Evolutionary conservation across 2,113 vertebrate species (phyloP).

Genomic region (Neotoma lepida): DNA sequence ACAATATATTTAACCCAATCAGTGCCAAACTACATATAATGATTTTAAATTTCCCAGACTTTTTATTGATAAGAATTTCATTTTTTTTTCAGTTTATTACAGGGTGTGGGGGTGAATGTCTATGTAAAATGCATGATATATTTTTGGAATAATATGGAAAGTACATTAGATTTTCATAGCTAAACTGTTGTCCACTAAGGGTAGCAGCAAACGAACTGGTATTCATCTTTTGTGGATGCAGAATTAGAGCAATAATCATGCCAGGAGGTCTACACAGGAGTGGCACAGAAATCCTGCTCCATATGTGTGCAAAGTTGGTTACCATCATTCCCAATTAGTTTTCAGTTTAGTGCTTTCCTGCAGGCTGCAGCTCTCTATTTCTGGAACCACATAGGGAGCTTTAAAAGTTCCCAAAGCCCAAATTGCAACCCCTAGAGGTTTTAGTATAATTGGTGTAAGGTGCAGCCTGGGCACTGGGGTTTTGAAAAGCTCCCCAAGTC

Average conservation of each 20-base stretch:
- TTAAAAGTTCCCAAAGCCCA: slow-evolving; percentile 55
- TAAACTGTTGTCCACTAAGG: background rate
- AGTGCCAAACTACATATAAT: background rate
- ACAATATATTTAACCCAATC: background rate
- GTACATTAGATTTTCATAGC: background rate
- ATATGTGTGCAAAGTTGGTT: background rate
- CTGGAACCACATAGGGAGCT: slow-evolving; percentile 21
- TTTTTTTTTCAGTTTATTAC: background rate
- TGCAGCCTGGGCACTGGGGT: slow-evolving; percentile 35
- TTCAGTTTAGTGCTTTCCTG: background rate
- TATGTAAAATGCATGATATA: background rate
- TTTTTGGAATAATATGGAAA: slow-evolving; percentile 42
- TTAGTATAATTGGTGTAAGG: slow-evolving; percentile 58
- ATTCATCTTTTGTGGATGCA: background rate
- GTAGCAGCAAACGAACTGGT: background rate
- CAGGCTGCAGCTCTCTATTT: background rate
- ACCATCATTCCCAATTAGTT: background rate
- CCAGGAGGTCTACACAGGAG: background rate
- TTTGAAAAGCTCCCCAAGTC: slow-evolving; percentile 69
- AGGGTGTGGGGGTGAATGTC: background rate
- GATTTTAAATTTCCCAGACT: slow-evolving; percentile 36
- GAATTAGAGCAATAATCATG: background rate
- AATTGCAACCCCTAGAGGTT: slow-evolving; percentile 38
- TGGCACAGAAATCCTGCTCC: background rate
- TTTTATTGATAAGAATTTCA: slow-evolving; percentile 29